A percentile compares a stretch with the other conserved stretches of the same genome.
Conservation (phyloP, 1,140 invertebrate species). For the Homarus americanus region DNA sequence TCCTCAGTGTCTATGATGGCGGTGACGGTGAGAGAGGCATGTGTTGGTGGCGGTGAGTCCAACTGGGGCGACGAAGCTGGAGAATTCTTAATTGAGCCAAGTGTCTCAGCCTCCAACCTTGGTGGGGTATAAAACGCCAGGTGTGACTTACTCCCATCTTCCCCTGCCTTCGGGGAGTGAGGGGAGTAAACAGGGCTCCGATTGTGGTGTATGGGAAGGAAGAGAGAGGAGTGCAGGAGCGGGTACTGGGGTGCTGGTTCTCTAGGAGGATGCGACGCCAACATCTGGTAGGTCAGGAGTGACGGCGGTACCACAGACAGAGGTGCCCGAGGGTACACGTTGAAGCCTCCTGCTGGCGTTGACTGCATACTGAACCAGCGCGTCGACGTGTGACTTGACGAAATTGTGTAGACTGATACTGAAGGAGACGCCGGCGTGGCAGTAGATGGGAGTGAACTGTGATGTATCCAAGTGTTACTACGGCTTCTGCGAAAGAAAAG, state of each 20-base stretch:
- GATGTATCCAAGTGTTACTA: not conserved
- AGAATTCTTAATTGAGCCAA: not conserved
- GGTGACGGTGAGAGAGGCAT: conserved; percentile 48
- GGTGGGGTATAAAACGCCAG: not conserved
- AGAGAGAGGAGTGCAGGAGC: conserved; percentile 48
- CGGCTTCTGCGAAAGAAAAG: not conserved
- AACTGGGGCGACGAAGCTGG: conserved; percentile 31
- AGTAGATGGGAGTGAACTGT: not conserved
- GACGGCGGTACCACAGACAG: conserved; percentile 43
- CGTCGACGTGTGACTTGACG: too few relatives aligned
- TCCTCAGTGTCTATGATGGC: conserved; percentile 47
- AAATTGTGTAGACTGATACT: not conserved
- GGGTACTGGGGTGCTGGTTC: conserved; percentile 41
- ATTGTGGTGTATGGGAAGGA: conserved; percentile 53
- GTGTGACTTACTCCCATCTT: conserved; percentile 1
- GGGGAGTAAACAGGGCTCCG: conserved; percentile 46
- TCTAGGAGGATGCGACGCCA: conserved; percentile 18
- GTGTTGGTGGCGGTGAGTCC: conserved; percentile 41
- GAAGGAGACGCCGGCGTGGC: not conserved
- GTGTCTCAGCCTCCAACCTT: not conserved
- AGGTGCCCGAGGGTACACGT: conserved; percentile 35
- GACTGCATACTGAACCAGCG: conserved; percentile 29
- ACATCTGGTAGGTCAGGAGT: conserved; percentile 54
- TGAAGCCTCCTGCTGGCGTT: conserved; percentile 40
- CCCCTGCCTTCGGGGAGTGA: conserved; percentile 50